These are phyloP conservation scores for Chloroclystis v-ata DNA, from an alignment of 2,888 invertebrate genomes.

Conservation along the genomic window DNA sequence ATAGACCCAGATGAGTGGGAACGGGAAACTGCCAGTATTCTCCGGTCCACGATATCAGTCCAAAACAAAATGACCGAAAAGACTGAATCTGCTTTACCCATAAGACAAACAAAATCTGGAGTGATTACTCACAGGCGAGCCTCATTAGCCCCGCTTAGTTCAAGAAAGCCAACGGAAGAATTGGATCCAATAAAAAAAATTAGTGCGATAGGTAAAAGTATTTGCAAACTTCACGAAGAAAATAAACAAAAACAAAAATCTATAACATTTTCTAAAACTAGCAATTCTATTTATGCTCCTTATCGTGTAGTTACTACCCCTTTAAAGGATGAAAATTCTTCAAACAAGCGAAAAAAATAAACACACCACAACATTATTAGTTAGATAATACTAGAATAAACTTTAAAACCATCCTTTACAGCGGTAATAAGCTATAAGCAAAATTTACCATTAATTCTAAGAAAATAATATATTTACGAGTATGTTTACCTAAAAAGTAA, in stretches of 20 bases:
- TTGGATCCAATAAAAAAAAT: constrained; percentile 61
- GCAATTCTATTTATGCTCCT: constrained; percentile 62
- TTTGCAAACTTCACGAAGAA: constrained; percentile 61
- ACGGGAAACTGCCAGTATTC: constrained; percentile 76
- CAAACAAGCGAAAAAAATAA: constrained; percentile 40
- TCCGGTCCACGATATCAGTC: constrained; percentile 67
- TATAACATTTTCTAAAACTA: constrained; percentile 63
- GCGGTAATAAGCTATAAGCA: not conserved
- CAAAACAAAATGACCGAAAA: constrained; percentile 58
- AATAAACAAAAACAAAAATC: constrained; percentile 53
- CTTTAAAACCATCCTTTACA: too few species aligned
- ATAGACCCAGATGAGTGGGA: constrained; percentile 76
- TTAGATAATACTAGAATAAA: too few species aligned
- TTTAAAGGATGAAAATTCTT: constrained; percentile 47
- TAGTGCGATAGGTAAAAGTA: constrained; percentile 66
- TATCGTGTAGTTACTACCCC: constrained; percentile 61
- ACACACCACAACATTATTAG: not conserved
- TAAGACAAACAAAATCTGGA: constrained; percentile 59
- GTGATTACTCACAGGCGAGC: constrained; percentile 41
- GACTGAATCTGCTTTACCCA: constrained; percentile 43
- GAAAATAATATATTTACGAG: too few species aligned
- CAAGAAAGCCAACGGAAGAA: constrained; percentile 44
- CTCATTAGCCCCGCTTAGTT: constrained; percentile 42
- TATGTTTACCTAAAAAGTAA: constrained; percentile 25
- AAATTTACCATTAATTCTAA: not conserved